Evolutionary conservation across 2,113 vertebrate genomes (phyloP), one percentile per base, ranked within the genome.

Genomic region (Chionis minor): DNA sequence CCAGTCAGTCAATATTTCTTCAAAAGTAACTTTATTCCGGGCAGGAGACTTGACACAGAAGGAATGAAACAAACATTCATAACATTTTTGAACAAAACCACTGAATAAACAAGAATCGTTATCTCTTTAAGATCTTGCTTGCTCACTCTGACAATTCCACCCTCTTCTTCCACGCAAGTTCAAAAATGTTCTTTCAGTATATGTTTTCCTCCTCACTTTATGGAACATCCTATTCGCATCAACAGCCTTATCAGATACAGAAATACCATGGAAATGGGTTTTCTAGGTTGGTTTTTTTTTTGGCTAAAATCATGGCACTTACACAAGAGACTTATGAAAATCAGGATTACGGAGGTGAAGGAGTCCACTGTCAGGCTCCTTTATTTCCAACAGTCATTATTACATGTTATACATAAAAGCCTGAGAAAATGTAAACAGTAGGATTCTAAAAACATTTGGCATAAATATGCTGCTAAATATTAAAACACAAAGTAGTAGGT

Each of bases 21-120:
- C 81, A 96, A 90, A 20, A 92, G 42, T 88, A 90, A 88, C 73
- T 98, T 98, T 98, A 98, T 98, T 98, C 75, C 62, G 75, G 94
- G 81, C 74, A 97, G 79, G 49, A 95, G 61, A 93, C 44, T 96
- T 88, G 79, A 96, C 87, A 96, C 54, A 90, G 66, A 92, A 94
- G 45, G 71, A 88, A 87, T 20, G n/a, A 73, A 83, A 93, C 16
- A 91, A 93, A 26, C 16, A 88, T 55, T 63, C 28, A 8, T 11
- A 81, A 91, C 8, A 0, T 14, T 81, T 82, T 35, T 51, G 35
- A 95, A 81, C 33, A 45, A 67, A 77, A 81, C 3, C 45, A 63
- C 9, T 22, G 61, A 77, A 73, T 61, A 75, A 95, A 77, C 49
- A 66, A 85, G 30, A 93, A 81, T n/a, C 2, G 1, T 54, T 44